Evolutionary conservation across 2,797 vertebrate genomes (phyloP).

Genomic region (Dendrocincla tyrannina): DNA sequence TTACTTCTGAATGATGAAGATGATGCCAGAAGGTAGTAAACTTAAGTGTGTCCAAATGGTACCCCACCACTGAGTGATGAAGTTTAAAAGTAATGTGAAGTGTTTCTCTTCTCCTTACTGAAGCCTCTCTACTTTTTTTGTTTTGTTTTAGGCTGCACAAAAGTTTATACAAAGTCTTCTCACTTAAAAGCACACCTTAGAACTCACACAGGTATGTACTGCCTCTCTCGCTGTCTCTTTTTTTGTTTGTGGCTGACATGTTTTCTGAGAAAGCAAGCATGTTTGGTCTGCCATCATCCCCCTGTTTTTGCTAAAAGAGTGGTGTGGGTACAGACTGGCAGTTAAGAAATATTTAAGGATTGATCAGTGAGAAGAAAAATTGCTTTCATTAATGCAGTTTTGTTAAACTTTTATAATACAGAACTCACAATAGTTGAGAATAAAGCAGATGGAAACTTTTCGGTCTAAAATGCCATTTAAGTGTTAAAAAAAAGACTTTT

Average conservation of each 20-base stretch:
- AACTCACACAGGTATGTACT: conserved; percentile 93
- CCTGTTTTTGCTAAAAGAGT: conserved; percentile 33
- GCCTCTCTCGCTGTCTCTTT: not conserved
- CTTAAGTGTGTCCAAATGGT: not conserved
- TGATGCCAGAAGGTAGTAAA: not conserved
- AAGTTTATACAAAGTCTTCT: conserved; percentile 98
- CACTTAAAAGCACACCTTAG: conserved; percentile 97
- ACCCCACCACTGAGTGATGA: not conserved
- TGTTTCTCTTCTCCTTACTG: not conserved
- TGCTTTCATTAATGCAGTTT: not conserved
- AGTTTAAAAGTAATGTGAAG: not conserved
- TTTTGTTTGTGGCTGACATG: conserved; percentile 31
- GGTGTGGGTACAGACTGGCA: conserved; percentile 31
- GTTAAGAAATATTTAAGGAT: conserved; percentile 20
- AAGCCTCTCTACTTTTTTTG: conserved; percentile 51
- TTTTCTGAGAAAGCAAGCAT: conserved; percentile 52
- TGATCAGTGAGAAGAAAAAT: not conserved
- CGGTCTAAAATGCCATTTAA: not conserved
- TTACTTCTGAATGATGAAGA: not conserved
- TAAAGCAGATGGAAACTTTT: not conserved
- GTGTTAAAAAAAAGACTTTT: not conserved
- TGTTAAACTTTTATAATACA: not conserved
- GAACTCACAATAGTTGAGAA: not conserved
- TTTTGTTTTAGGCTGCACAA: conserved; percentile 87
- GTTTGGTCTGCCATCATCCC: conserved; percentile 57